Evolutionary conservation across 2,888 invertebrate species (phyloP).

Genomic region (Auanema sp.): DNA sequence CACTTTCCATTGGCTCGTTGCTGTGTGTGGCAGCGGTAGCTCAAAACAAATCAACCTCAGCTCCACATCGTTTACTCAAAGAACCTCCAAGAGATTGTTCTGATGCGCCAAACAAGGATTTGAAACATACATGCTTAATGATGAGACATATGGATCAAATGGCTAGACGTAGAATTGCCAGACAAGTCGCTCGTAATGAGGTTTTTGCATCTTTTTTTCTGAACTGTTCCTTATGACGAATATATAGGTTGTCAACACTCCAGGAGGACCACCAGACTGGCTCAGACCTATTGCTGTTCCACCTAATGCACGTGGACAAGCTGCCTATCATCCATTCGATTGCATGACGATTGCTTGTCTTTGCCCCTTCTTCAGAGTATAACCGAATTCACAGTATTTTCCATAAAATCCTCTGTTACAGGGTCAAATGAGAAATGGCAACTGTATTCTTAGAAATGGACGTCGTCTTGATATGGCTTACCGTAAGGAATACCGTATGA

Average conservation of each 20-base stretch:
- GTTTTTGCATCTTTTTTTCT: neutral
- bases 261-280: conserved; percentile 56
- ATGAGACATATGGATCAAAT: conserved; percentile 45
- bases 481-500: conserved; percentile 60
- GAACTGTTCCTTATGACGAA: too few relatives aligned
- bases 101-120: conserved; percentile 56
- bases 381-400: conserved; percentile 4
- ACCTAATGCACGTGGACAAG: conserved; percentile 57
- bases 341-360: conserved; percentile 63
- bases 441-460: conserved; percentile 55
- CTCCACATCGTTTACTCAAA: conserved; percentile 11
- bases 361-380: conserved; percentile 61
- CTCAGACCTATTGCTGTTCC: conserved; percentile 62
- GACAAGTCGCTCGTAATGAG: conserved; percentile 32
- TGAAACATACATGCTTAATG: conserved; percentile 52
- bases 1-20: neutral
- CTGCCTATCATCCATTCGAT: conserved; percentile 62
- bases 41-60: neutral
- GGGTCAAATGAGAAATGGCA: conserved; percentile 51
- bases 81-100: conserved; percentile 56
- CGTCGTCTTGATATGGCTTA: conserved; percentile 59
- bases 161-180: conserved; percentile 35
- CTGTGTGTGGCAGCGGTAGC: conserved; percentile 7
- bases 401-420: conserved; percentile 26
- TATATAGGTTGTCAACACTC: conserved; percentile 11